Evolutionary conservation across 2,113 vertebrate species (phyloP), one percentile per base, ranked within the genome.

Genomic region (Prunella fulvescens): DNA sequence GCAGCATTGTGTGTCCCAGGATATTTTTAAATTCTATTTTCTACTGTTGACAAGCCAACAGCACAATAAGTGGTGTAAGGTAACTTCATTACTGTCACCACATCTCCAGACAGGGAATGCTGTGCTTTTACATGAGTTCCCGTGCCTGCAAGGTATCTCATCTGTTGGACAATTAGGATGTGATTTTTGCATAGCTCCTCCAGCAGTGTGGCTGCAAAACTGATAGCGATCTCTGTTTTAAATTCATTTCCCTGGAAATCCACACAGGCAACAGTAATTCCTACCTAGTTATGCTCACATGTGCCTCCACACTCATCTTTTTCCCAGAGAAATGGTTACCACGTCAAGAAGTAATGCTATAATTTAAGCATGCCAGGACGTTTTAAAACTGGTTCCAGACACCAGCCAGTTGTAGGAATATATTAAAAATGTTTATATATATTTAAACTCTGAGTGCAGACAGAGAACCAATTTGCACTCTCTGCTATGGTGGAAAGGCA

Each of bases 31-130:
- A 95, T 94, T 94, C 88, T 74, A 8, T 92, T 95, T 92, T 90
- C 90, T 92, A 44, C 48, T 64, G 79, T 81, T 92, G 93, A 95
- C 93, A 95, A 94, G 93, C 89, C 81, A 93, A 85, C 39, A 53
- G 79, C 88, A 81, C 85, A 78, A 7, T 90, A 92, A 93, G 64
- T 78, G 79, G 82, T 17, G 3, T 64, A 90, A 81, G 76, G 90
- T 78, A 93, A 96, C 88, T 95, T 94, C 82, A 90, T 94, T 96
- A 90, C 79, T 92, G 79, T 88, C 90, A 78, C 91, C 86, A 64
- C 67, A 44, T 92, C 56, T 77, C 1, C 19, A 86, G 79, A 56
- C 64, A 48, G 72, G 81, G 42, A 94, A 77, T n/a, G 67, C 71
- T 83, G 67, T 90, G 88, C 86, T 93, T 88, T 83, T 84, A 86